These are phyloP conservation scores for Siderastrea radians DNA, from an alignment of 92 coral and sea anemone genomes.

Conservation along the genomic window DNA sequence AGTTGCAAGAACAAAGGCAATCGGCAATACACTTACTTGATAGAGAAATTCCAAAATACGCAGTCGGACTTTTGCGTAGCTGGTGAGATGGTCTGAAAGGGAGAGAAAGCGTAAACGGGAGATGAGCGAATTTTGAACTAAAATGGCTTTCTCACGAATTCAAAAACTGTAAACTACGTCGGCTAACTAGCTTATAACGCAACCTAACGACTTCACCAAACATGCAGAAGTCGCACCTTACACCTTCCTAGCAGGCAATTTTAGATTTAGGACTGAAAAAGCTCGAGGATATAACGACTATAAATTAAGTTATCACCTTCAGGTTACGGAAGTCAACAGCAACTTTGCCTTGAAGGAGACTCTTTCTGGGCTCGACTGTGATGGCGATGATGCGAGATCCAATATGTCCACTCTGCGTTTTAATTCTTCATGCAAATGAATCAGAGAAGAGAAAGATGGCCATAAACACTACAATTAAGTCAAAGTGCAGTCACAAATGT, in stretches of 20 bases:
- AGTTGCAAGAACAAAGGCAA: no score
- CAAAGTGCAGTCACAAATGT: no score
- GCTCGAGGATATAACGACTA: neutral
- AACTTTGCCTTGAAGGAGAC: neutral
- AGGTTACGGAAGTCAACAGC: neutral
- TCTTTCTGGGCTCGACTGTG: neutral
- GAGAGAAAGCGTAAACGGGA: no score
- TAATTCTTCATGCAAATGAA: neutral
- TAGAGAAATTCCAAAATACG: slow-evolving; percentile 26
- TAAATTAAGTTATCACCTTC: neutral
- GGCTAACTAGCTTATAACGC: no score
- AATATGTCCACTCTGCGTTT: neutral
- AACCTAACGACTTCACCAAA: no score
- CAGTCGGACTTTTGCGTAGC: neutral
- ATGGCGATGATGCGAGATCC: slow-evolving; percentile 16
- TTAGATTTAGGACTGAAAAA: neutral
- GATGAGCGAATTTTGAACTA: no score
- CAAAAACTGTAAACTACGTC: no score
- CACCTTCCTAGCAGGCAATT: no score
- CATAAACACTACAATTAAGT: no score
- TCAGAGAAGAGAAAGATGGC: neutral
- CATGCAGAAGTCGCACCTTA: no score
- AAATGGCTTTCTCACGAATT: no score
- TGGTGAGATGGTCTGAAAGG: neutral
- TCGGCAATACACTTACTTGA: neutral